Evolutionary conservation across 1,140 invertebrate genomes (phyloP).

Genomic region (Hetaerina americana): DNA sequence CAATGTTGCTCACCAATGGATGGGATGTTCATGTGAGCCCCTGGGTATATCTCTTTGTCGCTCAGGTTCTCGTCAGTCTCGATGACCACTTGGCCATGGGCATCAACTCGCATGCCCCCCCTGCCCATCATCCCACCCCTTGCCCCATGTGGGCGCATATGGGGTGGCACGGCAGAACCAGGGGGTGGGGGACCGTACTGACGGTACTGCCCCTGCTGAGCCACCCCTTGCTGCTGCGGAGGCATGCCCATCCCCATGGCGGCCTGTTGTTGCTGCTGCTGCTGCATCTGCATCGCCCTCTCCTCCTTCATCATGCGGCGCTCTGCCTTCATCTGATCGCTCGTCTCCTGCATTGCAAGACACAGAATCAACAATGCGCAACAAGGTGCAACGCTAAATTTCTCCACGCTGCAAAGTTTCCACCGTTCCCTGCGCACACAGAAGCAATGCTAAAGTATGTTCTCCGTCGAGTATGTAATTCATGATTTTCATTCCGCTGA

Average conservation of each 20-base stretch:
- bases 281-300: conserved; percentile 22
- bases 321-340: background rate
- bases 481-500: too few relatives aligned
- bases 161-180: conserved; percentile 30
- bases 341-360: background rate
- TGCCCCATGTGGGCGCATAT: conserved; percentile 29
- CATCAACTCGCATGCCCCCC: conserved; percentile 29
- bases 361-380: too few relatives aligned
- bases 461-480: too few relatives aligned
- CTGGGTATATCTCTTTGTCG: conserved; percentile 71
- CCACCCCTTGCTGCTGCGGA: conserved; percentile 23
- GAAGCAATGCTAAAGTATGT: too few relatives aligned
- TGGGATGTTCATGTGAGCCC: conserved; percentile 37
- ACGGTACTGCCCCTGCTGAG: conserved; percentile 26
- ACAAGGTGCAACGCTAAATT: too few relatives aligned
- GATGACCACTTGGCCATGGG: conserved; percentile 46
- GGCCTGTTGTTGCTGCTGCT: conserved; percentile 26
- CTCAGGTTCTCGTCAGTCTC: conserved; percentile 77
- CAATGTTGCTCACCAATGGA: conserved; percentile 36
- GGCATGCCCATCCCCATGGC: conserved; percentile 20
- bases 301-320: background rate
- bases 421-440: too few relatives aligned
- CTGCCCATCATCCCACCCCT: conserved; percentile 7
- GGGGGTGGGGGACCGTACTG: conserved; percentile 24
- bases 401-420: too few relatives aligned